Evolutionary conservation across 1,140 invertebrate genomes (phyloP).

Genomic region (Copidosoma floridanum): DNA sequence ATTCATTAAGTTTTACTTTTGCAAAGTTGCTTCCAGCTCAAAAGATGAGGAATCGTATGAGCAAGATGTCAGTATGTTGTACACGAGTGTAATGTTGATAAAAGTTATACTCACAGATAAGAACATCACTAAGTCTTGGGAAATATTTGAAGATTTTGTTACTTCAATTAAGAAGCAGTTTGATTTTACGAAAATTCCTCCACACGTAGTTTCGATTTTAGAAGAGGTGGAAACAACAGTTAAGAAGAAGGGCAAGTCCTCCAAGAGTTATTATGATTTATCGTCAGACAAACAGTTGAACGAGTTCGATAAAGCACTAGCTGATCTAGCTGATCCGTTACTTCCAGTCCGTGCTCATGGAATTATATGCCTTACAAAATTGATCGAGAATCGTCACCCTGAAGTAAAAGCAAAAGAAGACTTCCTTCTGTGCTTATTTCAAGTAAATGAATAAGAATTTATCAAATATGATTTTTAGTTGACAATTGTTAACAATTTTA

Average conservation of each 20-base stretch:
- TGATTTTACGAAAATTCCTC: conserved; percentile 24
- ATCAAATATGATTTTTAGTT: conserved; percentile 17
- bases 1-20: conserved; percentile 46
- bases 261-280: conserved; percentile 40
- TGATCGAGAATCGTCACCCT: conserved; percentile 67
- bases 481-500: conserved; percentile 20
- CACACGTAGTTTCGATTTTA: conserved; percentile 39
- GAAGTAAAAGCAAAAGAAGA: conserved; percentile 66
- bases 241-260: conserved; percentile 48
- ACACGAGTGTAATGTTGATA: conserved; percentile 53
- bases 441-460: conserved; percentile 53
- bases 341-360: conserved; percentile 81
- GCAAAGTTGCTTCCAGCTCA: not conserved
- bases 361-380: conserved; percentile 68
- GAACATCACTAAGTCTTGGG: conserved; percentile 40
- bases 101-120: conserved; percentile 45
- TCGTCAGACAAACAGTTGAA: conserved; percentile 43
- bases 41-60: conserved; percentile 21
- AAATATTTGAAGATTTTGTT: conserved; percentile 53
- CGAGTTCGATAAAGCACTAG: conserved; percentile 64
- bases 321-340: conserved; percentile 69
- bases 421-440: conserved; percentile 68
- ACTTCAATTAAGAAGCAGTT: conserved; percentile 48
- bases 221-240: conserved; percentile 52
- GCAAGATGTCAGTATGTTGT: conserved; percentile 42